These are phyloP conservation scores for Diadegma fenestrale DNA, from an alignment of 2,888 invertebrate genomes.

Conservation along the genomic window DNA sequence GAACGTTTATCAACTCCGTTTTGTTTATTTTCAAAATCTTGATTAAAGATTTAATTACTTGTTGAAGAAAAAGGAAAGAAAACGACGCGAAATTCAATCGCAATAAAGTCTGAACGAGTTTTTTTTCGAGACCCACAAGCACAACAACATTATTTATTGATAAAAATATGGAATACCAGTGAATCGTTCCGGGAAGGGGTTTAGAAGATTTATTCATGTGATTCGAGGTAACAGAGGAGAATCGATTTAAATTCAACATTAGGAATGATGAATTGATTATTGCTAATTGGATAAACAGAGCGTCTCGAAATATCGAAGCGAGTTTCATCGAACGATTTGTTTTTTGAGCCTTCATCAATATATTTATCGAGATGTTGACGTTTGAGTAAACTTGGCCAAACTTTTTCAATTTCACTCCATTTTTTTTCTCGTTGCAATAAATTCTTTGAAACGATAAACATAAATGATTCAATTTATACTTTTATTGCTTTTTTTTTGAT, in stretches of 20 bases:
- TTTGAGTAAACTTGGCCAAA: neutral
- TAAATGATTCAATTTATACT: neutral
- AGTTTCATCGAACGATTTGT: conserved; percentile 6
- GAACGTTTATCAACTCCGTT: neutral
- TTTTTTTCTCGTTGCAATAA: neutral
- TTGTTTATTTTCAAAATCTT: neutral
- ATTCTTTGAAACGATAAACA: neutral
- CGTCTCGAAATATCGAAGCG: neutral
- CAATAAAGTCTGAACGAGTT: neutral
- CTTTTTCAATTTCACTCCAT: neutral
- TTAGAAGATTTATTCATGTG: neutral
- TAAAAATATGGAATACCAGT: neutral
- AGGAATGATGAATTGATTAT: neutral
- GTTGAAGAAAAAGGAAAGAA: neutral
- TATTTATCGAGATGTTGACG: neutral
- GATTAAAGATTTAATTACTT: neutral
- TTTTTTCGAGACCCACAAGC: neutral
- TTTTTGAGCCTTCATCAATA: neutral
- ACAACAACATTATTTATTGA: neutral
- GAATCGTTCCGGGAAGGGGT: neutral
- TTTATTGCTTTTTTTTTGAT: neutral
- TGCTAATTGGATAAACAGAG: neutral
- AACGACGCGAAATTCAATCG: neutral
- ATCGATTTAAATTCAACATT: neutral
- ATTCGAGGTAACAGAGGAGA: neutral